phyloP scores from a whole-genome alignment of 1,140 invertebrate species.

The Nomia melanderi region DNA sequence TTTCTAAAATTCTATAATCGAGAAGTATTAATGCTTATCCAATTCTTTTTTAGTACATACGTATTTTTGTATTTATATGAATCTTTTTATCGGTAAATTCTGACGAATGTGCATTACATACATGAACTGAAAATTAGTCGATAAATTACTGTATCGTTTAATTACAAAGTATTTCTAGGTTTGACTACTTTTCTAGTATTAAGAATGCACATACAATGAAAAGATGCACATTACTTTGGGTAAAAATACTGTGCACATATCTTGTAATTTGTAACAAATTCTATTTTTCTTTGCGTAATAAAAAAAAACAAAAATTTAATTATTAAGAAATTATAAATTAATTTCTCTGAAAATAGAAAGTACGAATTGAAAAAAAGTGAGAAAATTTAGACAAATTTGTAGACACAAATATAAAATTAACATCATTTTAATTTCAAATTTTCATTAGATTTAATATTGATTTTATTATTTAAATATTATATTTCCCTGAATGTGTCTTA shows the following conservation, averaged over 20 bases:
- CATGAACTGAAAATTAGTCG: conserved; percentile 17
- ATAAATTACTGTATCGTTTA: conserved; percentile 23
- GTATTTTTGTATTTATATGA: conserved; percentile 46
- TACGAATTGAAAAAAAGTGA: background rate
- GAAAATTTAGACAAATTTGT: background rate
- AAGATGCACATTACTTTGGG: conserved; percentile 7
- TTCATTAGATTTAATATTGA: background rate
- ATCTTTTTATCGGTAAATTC: conserved; percentile 56
- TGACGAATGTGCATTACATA: conserved; percentile 10
- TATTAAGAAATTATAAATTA: conserved; percentile 20
- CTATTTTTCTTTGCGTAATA: background rate
- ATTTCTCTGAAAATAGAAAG: background rate
- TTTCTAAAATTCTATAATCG: conserved; percentile 46
- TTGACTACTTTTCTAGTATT: background rate
- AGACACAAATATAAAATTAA: background rate
- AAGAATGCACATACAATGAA: conserved; percentile 16
- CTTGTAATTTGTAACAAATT: background rate
- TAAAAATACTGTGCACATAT: conserved; percentile 11
- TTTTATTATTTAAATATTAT: background rate
- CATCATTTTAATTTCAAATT: background rate
- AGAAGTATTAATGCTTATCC: conserved; percentile 50
- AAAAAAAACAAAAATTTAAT: background rate
- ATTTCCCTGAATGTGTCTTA: background rate
- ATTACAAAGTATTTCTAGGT: conserved; percentile 20
- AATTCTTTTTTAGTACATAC: conserved; percentile 26